A percentile compares a stretch with the other conserved stretches of the same genome.
Conservation (phyloP, 2,797 vertebrate genomes). For the Potorous gilbertii region DNA sequence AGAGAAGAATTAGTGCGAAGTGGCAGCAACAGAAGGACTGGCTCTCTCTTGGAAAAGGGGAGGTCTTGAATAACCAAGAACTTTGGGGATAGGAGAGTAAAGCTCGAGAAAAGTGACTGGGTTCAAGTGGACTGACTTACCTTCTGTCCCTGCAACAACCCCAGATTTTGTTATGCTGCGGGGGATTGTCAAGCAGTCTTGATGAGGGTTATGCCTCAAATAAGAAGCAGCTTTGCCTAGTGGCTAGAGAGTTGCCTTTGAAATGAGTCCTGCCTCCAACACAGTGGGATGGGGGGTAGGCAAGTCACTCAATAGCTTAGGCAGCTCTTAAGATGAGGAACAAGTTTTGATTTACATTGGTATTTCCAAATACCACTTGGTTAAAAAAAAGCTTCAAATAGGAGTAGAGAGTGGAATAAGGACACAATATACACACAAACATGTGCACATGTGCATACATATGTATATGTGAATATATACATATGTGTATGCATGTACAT, state of each 20-base stretch:
- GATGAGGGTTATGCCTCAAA: background rate
- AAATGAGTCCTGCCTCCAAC: background rate
- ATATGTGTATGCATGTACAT: background rate
- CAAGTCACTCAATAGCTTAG: background rate
- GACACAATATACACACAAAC: background rate
- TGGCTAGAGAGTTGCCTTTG: constrained; percentile 35
- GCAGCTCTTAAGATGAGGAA: background rate
- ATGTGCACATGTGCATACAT: background rate
- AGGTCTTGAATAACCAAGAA: constrained; percentile 44
- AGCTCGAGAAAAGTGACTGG: background rate
- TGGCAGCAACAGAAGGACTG: constrained; percentile 47
- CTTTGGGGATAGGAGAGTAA: constrained; percentile 8
- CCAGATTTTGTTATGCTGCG: constrained; percentile 11
- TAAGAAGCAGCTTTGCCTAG: background rate
- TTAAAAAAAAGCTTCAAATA: background rate
- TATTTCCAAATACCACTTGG: background rate
- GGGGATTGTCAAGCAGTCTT: constrained; percentile 1
- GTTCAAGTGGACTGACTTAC: constrained; percentile 33
- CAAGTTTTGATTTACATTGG: background rate
- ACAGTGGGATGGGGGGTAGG: background rate
- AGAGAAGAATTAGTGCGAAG: constrained; percentile 46
- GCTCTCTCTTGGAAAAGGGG: constrained; percentile 50
- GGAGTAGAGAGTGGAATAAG: background rate
- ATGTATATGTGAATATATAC: background rate
- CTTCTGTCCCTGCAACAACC: background rate